phyloP scores from a whole-genome alignment of 1,140 invertebrate species.

The Popillia japonica region DNA sequence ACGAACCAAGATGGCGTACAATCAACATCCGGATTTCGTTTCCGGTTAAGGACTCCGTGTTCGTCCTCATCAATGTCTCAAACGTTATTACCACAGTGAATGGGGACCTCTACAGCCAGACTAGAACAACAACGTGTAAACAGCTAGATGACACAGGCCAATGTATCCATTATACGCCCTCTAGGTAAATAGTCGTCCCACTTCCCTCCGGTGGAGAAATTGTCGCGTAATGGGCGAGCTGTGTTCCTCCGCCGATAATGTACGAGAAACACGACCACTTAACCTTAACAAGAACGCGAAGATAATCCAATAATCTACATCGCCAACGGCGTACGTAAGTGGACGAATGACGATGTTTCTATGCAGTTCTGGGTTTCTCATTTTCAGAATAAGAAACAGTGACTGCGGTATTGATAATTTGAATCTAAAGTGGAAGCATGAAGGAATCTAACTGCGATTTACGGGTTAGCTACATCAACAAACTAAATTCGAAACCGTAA shows the following conservation, averaged over 20 bases:
- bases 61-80: background rate
- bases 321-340: background rate
- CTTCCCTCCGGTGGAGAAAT: background rate
- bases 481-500: too few relatives aligned
- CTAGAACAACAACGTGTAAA: constrained; percentile 31
- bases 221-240: constrained; percentile 25
- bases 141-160: constrained; percentile 28
- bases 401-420: too few relatives aligned
- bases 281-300: constrained; percentile 25
- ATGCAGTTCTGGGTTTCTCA: background rate
- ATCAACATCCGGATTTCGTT: background rate
- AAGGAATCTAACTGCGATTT: too few relatives aligned
- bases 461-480: too few relatives aligned
- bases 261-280: constrained; percentile 1
- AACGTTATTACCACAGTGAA: background rate
- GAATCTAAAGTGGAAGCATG: too few relatives aligned
- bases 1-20: background rate
- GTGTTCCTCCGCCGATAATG: constrained; percentile 14
- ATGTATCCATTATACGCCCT: constrained; percentile 22
- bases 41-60: background rate
- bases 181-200: background rate
- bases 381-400: too few relatives aligned
- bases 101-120: background rate
- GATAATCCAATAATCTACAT: constrained; percentile 20
- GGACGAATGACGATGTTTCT: background rate